A percentile compares a stretch with the other conserved stretches of the same genome.
Evolutionary conservation across 2,888 invertebrate species (phyloP).

Genomic region (Urechis unicinctus): DNA sequence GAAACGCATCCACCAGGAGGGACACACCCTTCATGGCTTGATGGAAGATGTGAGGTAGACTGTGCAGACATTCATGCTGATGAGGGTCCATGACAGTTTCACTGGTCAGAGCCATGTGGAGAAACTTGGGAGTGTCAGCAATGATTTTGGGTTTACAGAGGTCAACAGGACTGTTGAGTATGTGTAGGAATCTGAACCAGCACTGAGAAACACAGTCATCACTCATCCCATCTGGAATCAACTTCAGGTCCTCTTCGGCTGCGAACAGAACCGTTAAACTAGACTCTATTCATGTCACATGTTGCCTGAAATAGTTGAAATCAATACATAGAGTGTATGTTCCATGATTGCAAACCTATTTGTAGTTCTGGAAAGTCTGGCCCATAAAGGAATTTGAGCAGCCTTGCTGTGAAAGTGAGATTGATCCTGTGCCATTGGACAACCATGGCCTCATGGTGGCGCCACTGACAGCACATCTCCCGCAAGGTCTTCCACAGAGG

Average conservation of each 20-base stretch:
- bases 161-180: slow-evolving; percentile 90
- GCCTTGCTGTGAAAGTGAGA: slow-evolving; percentile 75
- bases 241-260: slow-evolving; percentile 64
- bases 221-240: slow-evolving; percentile 75
- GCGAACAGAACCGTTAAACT: slow-evolving; percentile 4
- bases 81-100: slow-evolving; percentile 76
- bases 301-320: background rate
- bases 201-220: slow-evolving; percentile 83
- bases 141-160: slow-evolving; percentile 56
- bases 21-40: slow-evolving; percentile 90
- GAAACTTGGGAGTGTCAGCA: slow-evolving; percentile 73
- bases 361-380: slow-evolving; percentile 46
- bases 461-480: slow-evolving; percentile 87
- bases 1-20: slow-evolving; percentile 87
- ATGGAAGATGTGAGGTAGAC: slow-evolving; percentile 79
- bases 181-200: slow-evolving; percentile 91
- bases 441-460: slow-evolving; percentile 85
- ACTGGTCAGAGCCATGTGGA: slow-evolving; percentile 74
- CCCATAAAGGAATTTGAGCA: slow-evolving; percentile 83
- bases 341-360: slow-evolving; percentile 9
- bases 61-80: slow-evolving; percentile 61
- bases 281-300: background rate
- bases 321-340: background rate
- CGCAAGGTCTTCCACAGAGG: slow-evolving; percentile 91
- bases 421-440: slow-evolving; percentile 94